A percentile compares a stretch with the other conserved stretches of the same genome.
These are phyloP conservation scores for Sciurus niger DNA, from an alignment of 2,113 vertebrate genomes.

Conservation along the genomic window DNA sequence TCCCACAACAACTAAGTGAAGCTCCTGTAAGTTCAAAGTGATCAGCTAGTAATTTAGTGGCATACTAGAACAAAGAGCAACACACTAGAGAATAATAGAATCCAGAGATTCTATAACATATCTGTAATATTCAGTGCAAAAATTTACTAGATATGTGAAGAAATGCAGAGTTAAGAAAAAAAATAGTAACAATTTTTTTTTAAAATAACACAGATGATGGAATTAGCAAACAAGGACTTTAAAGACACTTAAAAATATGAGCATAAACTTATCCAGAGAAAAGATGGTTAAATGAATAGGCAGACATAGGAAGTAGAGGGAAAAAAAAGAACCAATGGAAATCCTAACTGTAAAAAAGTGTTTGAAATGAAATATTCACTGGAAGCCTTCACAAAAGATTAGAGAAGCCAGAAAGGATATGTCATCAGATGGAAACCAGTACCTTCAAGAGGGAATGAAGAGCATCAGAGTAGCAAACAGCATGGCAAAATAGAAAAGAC, in stretches of 20 bases:
- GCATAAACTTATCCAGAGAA: background rate
- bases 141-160: conserved; percentile 6
- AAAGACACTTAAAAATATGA: conserved; percentile 16
- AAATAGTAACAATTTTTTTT: too few relatives aligned
- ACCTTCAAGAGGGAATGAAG: background rate
- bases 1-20: background rate
- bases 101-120: background rate
- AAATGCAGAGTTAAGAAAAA: background rate
- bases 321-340: background rate
- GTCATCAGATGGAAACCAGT: background rate
- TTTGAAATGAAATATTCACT: background rate
- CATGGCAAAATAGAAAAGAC: background rate
- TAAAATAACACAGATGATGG: background rate
- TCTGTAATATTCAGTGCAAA: background rate
- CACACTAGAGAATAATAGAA: background rate
- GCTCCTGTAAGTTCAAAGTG: background rate
- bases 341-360: background rate
- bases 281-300: background rate
- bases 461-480: background rate
- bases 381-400: background rate
- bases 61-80: background rate
- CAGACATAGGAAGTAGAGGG: background rate
- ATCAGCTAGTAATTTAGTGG: background rate
- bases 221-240: conserved; percentile 14
- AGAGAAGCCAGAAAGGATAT: background rate